Conservation (phyloP, 30 jellyfish, hydroid and myxozoan species). For the Pelagia noctiluca region DNA sequence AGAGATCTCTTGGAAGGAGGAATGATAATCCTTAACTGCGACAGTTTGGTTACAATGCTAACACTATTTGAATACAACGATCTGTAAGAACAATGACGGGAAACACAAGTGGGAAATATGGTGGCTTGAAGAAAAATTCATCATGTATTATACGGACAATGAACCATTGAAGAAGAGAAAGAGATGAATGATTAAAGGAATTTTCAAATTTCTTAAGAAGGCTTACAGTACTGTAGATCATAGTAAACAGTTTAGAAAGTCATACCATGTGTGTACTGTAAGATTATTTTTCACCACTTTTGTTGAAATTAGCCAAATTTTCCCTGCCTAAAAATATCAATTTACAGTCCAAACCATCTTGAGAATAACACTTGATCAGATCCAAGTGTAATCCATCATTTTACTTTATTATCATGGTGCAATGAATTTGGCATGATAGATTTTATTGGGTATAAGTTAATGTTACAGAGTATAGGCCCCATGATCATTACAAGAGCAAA, state of each 20-base stretch:
- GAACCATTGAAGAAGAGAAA: slow-evolving; percentile 26
- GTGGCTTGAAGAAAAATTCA: slow-evolving; percentile 26
- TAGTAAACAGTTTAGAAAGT: neutral
- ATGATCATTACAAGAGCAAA: no score
- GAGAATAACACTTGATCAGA: no score
- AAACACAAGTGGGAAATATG: slow-evolving; percentile 51
- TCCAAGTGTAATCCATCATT: no score
- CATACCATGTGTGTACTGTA: no score
- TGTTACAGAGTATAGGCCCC: no score
- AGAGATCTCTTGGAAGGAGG: slow-evolving; percentile 47
- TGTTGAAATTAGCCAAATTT: neutral
- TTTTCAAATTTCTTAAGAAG: neutral
- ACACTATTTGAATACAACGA: slow-evolving; percentile 41
- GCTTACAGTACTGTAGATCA: neutral
- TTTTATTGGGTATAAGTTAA: no score
- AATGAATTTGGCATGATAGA: no score
- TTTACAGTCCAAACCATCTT: no score
- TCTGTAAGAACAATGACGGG: slow-evolving; percentile 34
- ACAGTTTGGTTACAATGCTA: slow-evolving; percentile 50
- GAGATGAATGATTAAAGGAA: neutral
- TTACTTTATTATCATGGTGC: no score
- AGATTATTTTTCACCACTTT: no score
- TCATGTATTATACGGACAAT: slow-evolving; percentile 35
- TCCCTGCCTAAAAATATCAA: neutral
- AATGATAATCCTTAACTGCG: slow-evolving; percentile 34